Conservation (phyloP, 2,888 invertebrate species). For the Drosophila setosimentum region DNA sequence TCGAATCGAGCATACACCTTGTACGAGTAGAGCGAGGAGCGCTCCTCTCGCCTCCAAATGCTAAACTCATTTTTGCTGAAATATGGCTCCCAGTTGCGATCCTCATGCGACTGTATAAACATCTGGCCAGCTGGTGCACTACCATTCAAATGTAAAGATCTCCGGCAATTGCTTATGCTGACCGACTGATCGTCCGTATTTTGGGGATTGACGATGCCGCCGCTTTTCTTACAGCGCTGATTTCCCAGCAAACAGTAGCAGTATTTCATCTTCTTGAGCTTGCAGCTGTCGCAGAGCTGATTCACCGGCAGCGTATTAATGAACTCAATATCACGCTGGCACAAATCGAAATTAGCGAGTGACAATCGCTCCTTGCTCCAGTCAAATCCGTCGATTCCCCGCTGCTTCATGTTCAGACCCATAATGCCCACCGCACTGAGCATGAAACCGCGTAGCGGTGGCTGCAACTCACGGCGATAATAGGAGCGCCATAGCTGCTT, state of each 20-base stretch:
- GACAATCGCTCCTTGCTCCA: constrained; percentile 88
- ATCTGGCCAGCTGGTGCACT: constrained; percentile 50
- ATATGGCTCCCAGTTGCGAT: constrained; percentile 88
- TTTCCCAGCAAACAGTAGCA: constrained; percentile 81
- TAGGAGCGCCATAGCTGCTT: constrained; percentile 86
- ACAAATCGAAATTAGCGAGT: constrained; percentile 87
- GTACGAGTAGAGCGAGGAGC: constrained; percentile 91
- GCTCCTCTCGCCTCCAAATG: constrained; percentile 92
- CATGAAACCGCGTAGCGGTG: constrained; percentile 86
- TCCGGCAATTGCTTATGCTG: constrained; percentile 85
- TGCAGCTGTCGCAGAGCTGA: constrained; percentile 85
- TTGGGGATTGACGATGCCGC: neutral
- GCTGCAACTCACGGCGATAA: constrained; percentile 82
- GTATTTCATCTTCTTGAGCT: constrained; percentile 77
- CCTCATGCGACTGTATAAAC: constrained; percentile 65
- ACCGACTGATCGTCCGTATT: constrained; percentile 69
- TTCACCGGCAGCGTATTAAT: constrained; percentile 86
- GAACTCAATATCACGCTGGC: constrained; percentile 87
- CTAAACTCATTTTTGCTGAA: constrained; percentile 92
- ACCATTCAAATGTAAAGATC: constrained; percentile 30
- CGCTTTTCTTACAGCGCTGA: constrained; percentile 65
- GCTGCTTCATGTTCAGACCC: constrained; percentile 82
- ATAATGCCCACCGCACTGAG: constrained; percentile 87
- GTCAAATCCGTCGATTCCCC: constrained; percentile 86
- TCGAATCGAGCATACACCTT: constrained; percentile 94